These are phyloP conservation scores for Enteromius argenteus DNA, from an alignment of 2,797 vertebrate species.

Conservation along the genomic window DNA sequence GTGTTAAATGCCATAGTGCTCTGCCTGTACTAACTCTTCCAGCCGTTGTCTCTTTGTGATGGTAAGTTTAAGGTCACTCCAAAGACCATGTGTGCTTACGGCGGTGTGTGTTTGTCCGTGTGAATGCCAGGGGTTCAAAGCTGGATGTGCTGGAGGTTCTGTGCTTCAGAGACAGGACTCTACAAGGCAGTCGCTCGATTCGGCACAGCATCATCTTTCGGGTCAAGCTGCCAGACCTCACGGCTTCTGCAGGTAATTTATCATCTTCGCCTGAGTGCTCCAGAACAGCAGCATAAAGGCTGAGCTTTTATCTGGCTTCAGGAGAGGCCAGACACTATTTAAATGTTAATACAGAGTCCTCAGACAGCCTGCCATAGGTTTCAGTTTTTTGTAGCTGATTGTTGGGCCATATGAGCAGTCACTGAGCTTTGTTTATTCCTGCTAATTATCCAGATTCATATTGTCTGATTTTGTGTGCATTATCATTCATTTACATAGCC, in stretches of 20 bases:
- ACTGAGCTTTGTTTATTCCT: neutral
- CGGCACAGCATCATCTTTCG: constrained; percentile 91
- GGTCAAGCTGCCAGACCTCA: constrained; percentile 85
- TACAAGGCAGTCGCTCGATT: constrained; percentile 89
- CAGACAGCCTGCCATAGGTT: neutral
- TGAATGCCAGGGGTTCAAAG: constrained; percentile 81
- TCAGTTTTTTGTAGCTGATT: neutral
- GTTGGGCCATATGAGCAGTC: neutral
- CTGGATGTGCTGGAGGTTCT: constrained; percentile 87
- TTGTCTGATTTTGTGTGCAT: neutral
- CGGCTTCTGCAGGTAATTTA: constrained; percentile 83
- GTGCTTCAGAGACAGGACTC: constrained; percentile 92
- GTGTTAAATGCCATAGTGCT: constrained; percentile 9
- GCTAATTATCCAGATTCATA: neutral
- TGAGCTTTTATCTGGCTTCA: constrained; percentile 21
- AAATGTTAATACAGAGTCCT: constrained; percentile 15
- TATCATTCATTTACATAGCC: neutral
- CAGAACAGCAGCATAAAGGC: neutral
- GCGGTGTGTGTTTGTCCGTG: constrained; percentile 38
- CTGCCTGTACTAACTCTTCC: neutral
- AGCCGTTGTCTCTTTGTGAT: constrained; percentile 1
- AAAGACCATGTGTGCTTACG: neutral
- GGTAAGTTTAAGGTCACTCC: neutral
- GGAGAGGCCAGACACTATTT: neutral
- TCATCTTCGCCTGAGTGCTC: neutral